Evolutionary conservation across 2,797 vertebrate genomes (phyloP).

Genomic region (Brotogeris chrysoptera): DNA sequence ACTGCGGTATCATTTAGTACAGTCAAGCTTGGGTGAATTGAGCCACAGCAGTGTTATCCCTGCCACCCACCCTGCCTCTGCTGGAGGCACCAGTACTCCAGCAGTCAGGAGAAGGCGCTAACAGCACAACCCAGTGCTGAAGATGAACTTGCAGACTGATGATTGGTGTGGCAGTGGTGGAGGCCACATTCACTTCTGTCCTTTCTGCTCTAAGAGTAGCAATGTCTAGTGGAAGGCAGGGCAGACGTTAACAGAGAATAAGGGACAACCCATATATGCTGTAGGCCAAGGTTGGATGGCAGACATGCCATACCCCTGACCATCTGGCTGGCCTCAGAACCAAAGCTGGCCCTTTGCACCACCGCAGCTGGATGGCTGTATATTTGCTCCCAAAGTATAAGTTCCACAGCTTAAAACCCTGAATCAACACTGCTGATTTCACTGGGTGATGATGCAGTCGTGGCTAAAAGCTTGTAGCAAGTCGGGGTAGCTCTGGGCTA

Average conservation of each 20-base stretch:
- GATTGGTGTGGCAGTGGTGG: neutral
- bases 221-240: neutral
- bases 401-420: neutral
- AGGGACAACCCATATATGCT: neutral
- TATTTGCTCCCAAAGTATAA: neutral
- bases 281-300: neutral
- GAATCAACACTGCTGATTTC: neutral
- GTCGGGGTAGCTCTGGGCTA: neutral
- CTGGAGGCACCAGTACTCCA: neutral
- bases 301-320: fast-evolving
- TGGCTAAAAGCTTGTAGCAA: neutral
- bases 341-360: neutral
- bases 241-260: neutral
- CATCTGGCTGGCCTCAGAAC: fast-evolving
- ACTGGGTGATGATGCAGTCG: neutral
- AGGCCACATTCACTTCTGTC: neutral
- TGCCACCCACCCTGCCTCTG: neutral
- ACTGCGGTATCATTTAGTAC: neutral
- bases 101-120: neutral
- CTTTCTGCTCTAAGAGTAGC: neutral
- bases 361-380: neutral
- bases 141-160: neutral
- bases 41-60: neutral
- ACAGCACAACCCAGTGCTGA: neutral
- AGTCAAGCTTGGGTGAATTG: neutral